Evolutionary conservation across 2,113 vertebrate species (phyloP), one percentile per base, ranked within the genome.

Genomic region (Camarhynchus parvulus): DNA sequence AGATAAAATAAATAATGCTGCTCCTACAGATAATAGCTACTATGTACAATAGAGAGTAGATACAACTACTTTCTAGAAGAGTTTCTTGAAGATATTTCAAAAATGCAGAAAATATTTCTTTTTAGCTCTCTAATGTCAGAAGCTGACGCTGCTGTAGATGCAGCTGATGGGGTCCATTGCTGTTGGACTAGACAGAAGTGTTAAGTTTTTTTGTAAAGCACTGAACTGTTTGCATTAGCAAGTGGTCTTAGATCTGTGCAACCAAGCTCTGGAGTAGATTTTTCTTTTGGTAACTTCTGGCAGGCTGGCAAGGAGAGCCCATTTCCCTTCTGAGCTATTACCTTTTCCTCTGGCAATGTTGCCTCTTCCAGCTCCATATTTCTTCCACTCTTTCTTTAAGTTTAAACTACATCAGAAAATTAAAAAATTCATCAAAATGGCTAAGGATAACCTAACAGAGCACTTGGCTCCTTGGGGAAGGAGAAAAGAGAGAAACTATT

Each of bases 291-390:
- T 42, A 52, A n/a, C 17, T 91, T 64, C 42, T 87, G 61, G 72
- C 42, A 80, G 64, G 39, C 33, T 77, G 69, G 30, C 62, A 77
- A 91, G 59, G 37, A 87, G 58, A 77, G 46, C 25, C 74, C 42
- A 24, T 88, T 90, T 90, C 46, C 69, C 55, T 68, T 76, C 44
- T 94, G 74, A 91, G 53, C 81, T 89, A 73, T 91, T 89, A 11
- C 52, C 39, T 77, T 80, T 31, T 63, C 81, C 62, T 87, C 76
- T 84, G 81, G 74, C 41, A 68, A 8, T 4, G 7, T 61, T 89
- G 49, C 44, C 19, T 92, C 52, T 94, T 95, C 58, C 41, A 89
- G 20, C 20, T 84, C 74, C 47, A 24, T 94, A 92, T 96, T 92
- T 94, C 69, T 95, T 89, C 41, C 9, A 30, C 30, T 61, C 39